Base-by-base conservation (phyloP, 1,140 invertebrate species). In the Mesaphorura yosii region DNA sequence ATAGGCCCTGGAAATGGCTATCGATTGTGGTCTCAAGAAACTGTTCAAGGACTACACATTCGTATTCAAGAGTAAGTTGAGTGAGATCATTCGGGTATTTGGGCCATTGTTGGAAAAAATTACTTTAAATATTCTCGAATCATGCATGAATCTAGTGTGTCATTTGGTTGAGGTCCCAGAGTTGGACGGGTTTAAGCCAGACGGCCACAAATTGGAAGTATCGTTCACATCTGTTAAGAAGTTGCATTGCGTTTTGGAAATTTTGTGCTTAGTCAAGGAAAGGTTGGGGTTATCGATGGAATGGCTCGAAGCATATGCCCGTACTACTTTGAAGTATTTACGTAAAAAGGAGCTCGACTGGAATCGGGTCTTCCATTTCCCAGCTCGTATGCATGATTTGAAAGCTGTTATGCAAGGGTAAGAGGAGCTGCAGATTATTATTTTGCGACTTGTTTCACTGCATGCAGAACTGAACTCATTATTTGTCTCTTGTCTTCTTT, bases 161-260 rank as follows among this genome's bases (percentile, higher is more conserved):
- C 53, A 57, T 38, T 41, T 62, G 17, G 51, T 54, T 15, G 60
- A 59, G 7, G 40, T 37, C 6, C n/a, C 34, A 10, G 51, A 57
- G 10, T 29, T 47, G 1, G 31, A 37, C 19, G 7, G 12, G 3
- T 59, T 57, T 40, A 20, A 17, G 19, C 54, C 54, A 17, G 22
- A 34, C 17, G 1, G 4, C 19, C 17, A 26, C 3, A 4, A 23
- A 1, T 45, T 50, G 6, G 22, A 37, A 29, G 47, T 47, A 5
- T 53, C 57, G 10, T 10, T 59, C 2, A 26, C 28, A 3, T 41
- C 45, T 7, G 26, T 63, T 2, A 58, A 63, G 40, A 59, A 59
- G 19, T 31, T 63, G 3, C 61, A 63, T 34, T 59, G 54, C 28
- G 37, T 63, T 17, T 31, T 59, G 12, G 61, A 63, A 54, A 44